These are phyloP conservation scores for Parotia lawesii DNA, from an alignment of 2,113 vertebrate genomes.

Conservation along the genomic window DNA sequence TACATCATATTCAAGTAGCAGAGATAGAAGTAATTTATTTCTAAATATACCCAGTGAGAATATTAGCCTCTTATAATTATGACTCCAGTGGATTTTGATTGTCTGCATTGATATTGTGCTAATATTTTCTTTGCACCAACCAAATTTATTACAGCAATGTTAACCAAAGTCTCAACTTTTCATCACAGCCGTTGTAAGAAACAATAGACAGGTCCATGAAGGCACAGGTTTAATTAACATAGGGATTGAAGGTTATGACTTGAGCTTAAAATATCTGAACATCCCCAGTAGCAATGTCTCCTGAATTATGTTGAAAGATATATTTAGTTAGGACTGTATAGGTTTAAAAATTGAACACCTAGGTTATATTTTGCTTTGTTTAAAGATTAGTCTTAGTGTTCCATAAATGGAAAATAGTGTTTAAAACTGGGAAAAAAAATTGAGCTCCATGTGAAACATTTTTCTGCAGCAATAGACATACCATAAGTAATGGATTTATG, in stretches of 20 bases:
- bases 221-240: not conserved
- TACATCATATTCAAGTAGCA: not conserved
- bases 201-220: not conserved
- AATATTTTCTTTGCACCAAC: not conserved
- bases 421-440: not conserved
- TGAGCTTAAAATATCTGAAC: not conserved
- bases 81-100: not conserved
- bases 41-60: not conserved
- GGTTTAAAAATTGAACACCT: not conserved
- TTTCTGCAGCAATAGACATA: not conserved
- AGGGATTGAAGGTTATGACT: not conserved
- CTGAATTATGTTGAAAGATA: not conserved
- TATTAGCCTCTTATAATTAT: not conserved
- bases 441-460: not conserved
- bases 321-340: not conserved
- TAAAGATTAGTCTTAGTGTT: not conserved
- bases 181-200: not conserved
- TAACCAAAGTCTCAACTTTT: not conserved
- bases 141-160: not conserved
- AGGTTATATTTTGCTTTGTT: not conserved
- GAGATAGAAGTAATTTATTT: not conserved
- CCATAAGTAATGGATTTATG: conserved; percentile 37
- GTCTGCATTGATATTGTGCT: not conserved
- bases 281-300: not conserved
- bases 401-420: not conserved